These are phyloP conservation scores for Allobates femoralis DNA, from an alignment of 2,797 vertebrate species.

Conservation along the genomic window DNA sequence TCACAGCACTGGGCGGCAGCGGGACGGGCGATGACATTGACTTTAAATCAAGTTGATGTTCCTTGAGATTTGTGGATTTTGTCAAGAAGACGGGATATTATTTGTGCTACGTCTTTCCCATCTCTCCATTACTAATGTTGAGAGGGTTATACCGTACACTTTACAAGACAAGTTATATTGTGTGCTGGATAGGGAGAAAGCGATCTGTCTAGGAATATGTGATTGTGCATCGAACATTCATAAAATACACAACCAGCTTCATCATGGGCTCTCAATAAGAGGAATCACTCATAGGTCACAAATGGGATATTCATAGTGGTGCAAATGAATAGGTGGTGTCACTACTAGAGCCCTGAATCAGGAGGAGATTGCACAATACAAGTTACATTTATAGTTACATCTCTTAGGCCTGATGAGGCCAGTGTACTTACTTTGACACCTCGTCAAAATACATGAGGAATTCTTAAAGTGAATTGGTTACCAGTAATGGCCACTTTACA, in stretches of 20 bases:
- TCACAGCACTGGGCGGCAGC: background rate
- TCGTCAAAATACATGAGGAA: too few species aligned
- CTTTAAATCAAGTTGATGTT: conserved; percentile 13
- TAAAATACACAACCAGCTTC: background rate
- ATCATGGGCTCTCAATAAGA: background rate
- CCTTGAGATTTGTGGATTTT: background rate
- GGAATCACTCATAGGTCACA: background rate
- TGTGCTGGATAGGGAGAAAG: background rate
- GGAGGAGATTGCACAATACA: too few species aligned
- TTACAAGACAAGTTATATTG: conserved; percentile 14
- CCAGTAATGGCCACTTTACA: too few species aligned
- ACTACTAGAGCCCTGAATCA: too few species aligned
- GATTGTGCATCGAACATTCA: background rate
- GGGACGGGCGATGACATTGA: background rate
- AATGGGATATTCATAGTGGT: background rate
- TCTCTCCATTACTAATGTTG: conserved; percentile 5
- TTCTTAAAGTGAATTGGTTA: too few species aligned
- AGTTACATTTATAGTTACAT: too few species aligned
- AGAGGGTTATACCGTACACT: background rate
- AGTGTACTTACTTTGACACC: too few species aligned
- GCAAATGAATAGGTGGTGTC: background rate
- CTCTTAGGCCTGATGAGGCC: too few species aligned
- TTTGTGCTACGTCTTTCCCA: background rate
- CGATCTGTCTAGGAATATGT: conserved; percentile 3
- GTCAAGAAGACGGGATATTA: background rate